Evolutionary conservation across 2,797 vertebrate genomes (phyloP), one percentile per base, ranked within the genome.

Genomic region (Nothura maculosa): DNA sequence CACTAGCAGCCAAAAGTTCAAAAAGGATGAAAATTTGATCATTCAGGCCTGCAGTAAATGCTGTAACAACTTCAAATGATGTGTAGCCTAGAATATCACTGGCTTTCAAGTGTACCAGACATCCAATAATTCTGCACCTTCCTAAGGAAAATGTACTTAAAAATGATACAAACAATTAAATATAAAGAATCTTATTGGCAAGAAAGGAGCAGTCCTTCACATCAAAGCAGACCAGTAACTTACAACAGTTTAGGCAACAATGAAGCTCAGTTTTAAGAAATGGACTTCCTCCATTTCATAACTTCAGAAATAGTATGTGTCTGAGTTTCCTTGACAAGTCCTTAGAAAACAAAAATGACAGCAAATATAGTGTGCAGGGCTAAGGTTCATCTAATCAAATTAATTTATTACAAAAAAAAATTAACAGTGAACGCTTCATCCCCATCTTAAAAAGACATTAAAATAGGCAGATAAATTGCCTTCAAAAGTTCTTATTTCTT

Each of bases 171-270:
- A 72, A 10, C 30, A 11, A 13, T 48, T 34, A 81, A 90, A 81
- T 0, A 0, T 43, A 18, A 79, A 45, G 42, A 85, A 63, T 18
- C 67, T 4, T 47, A 58, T n/a, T 48, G 7, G 42, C 58, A 68
- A 24, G 9, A 74, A 61, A 60, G 70, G 30, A 72, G 11, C 4
- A 55, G 11, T 48, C 7, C 32, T 72, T 34, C 57, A 57, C 17
- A 14, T 72, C 92, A 72, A 91, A 89, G 2, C 30, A 67, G 25
- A 45, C 6, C 17, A 1, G 0, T 13, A 76, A 48, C 10, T 78
- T 34, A 32, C 22, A 54, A 34, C 27, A 88, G 57, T 4, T 75
- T 18, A 80, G 86, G 60, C 28, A 67, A 80, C 0, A 5, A 68
- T 30, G 52, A 79, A 66, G 34, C 5, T 20, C 27, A 43, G 38